These are phyloP conservation scores for Morpho achilles DNA, from an alignment of 2,888 invertebrate species.

Conservation along the genomic window DNA sequence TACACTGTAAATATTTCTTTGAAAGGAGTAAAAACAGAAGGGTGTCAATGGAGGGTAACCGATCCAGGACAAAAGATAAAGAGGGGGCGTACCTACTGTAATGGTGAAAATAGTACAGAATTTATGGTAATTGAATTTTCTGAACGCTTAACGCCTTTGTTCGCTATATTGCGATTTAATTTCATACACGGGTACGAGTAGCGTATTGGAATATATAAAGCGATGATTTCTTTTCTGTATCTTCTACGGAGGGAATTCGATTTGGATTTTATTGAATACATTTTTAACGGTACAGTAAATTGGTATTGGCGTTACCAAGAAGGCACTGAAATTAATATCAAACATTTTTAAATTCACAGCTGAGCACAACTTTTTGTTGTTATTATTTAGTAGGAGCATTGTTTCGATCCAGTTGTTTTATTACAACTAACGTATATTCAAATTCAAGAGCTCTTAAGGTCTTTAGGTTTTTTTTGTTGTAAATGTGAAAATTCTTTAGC, in stretches of 20 bases:
- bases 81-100: constrained; percentile 30
- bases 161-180: constrained; percentile 23
- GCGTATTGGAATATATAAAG: constrained; percentile 9
- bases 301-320: too few relatives aligned
- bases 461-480: too few relatives aligned
- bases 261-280: neutral
- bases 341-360: too few relatives aligned
- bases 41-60: constrained; percentile 44
- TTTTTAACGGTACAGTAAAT: neutral
- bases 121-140: constrained; percentile 45
- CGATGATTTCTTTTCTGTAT: neutral
- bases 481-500: too few relatives aligned
- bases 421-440: too few relatives aligned
- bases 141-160: constrained; percentile 34
- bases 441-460: too few relatives aligned
- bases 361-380: too few relatives aligned
- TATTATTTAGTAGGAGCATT: too few relatives aligned
- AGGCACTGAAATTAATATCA: too few relatives aligned
- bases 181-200: constrained; percentile 12
- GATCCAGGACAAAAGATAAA: constrained; percentile 44
- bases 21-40: constrained; percentile 34
- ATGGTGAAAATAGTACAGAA: constrained; percentile 38
- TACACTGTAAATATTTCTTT: constrained; percentile 26
- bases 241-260: neutral
- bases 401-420: too few relatives aligned